Base-by-base conservation (phyloP, 2,113 vertebrate genomes). In the Emydocephalus ijimae region DNA sequence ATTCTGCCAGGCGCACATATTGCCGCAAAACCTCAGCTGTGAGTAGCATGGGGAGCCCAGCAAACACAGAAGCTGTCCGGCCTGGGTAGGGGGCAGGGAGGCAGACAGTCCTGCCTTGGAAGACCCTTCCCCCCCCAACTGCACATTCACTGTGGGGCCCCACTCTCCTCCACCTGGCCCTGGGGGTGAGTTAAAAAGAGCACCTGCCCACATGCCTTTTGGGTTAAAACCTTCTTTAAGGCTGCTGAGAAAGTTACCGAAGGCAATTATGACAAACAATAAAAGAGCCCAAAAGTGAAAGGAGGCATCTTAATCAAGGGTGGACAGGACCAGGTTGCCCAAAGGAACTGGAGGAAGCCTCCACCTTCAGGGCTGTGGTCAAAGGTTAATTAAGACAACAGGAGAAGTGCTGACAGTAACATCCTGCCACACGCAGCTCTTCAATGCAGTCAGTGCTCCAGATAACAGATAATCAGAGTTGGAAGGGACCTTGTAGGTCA, bases 1-100 rank as follows among this genome's bases (percentile, higher is more conserved):
- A 90, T 1, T 0, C 55, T 94, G 56, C 52, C 64, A 2, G 92
- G 88, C 0, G 0, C 3, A 7, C 59, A 23, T 3, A 74, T 0
- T 0, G 0, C 85, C 12, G 0, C 0, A n/a, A 2, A 23, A 26
- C 26, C 7, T 4, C 39, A 1, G 8, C 43, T 52, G 54, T n/a
- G 23, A 18, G 91, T 2, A 0, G 10, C 39, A 0, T 0, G 0
- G 5, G 48, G 0, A 0, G 90, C 1, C 45, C 90, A 12, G 92
- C 9, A 0, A 9, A 69, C 0, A 4, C 0, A 94, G 93, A 91
- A 88, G 50, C 0, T 48, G 0, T 43, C 52, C 5, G 7, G 15
- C 8, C 91, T 54, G 10, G 8, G 10, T 39, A 39, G 5, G 48
- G 18, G n/a, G 29, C 18, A 5, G 4, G 7, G 11, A 10, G 2